A percentile compares a stretch with the other conserved stretches of the same genome.
Evolutionary conservation across 1,140 invertebrate genomes (phyloP).

Genomic region (Microplitis demolitor): DNA sequence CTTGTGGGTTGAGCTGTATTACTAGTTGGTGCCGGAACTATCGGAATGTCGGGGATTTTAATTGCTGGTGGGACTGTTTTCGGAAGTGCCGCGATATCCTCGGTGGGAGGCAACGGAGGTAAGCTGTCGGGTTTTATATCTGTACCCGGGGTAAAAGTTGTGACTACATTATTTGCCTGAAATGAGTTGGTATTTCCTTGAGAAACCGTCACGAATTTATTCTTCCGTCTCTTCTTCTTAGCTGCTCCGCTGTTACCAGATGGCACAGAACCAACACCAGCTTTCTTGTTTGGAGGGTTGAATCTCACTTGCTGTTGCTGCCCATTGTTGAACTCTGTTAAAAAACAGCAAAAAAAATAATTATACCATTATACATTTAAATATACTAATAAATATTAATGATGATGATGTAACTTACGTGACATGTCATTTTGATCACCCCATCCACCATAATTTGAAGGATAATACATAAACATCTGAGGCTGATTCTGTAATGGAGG

Average conservation of each 20-base stretch:
- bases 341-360: too few relatives aligned
- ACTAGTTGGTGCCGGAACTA: conserved; percentile 46
- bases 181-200: conserved; percentile 62
- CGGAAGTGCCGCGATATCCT: conserved; percentile 54
- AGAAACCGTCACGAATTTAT: conserved; percentile 64
- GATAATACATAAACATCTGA: conserved; percentile 41
- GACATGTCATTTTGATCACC: conserved; percentile 49
- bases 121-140: conserved; percentile 44
- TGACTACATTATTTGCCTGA: conserved; percentile 49
- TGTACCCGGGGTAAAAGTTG: conserved; percentile 30
- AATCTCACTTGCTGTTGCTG: conserved; percentile 60
- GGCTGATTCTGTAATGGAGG: conserved; percentile 54
- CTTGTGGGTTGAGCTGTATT: conserved; percentile 36
- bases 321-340: conserved; percentile 52
- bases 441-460: conserved; percentile 49
- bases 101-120: conserved; percentile 66
- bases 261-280: conserved; percentile 57
- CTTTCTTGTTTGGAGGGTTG: conserved; percentile 65
- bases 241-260: conserved; percentile 64
- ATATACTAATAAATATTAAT: neutral
- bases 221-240: conserved; percentile 78
- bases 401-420: conserved; percentile 40
- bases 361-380: too few relatives aligned
- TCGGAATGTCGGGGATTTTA: conserved; percentile 59
- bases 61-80: conserved; percentile 60